These are phyloP conservation scores for Sylvilagus floridanus DNA, from an alignment of 2,797 vertebrate species.

Conservation along the genomic window DNA sequence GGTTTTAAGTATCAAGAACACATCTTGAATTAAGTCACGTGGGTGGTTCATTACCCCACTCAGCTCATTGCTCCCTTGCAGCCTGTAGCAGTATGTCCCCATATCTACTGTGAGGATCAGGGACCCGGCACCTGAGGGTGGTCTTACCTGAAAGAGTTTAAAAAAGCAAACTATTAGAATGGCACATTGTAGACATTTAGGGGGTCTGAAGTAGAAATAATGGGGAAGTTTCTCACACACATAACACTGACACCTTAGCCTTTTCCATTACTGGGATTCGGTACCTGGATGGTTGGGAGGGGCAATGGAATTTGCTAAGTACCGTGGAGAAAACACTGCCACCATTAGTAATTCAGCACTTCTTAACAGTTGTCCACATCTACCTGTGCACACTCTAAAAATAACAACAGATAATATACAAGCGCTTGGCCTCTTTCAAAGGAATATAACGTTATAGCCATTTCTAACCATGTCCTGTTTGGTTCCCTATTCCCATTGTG, in stretches of 20 bases:
- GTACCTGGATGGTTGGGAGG: too few relatives aligned
- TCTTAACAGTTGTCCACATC: slow-evolving; percentile 15
- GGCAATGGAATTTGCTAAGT: not conserved
- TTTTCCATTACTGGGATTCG: not conserved
- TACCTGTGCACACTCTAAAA: not conserved
- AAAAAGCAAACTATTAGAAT: not conserved
- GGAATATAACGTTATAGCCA: not conserved
- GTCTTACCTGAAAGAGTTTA: not conserved
- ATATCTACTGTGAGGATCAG: too few relatives aligned
- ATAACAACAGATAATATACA: slow-evolving; percentile 20
- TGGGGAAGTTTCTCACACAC: not conserved
- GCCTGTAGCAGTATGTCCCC: not conserved
- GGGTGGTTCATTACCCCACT: not conserved
- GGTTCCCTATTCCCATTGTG: not conserved
- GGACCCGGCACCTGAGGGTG: not conserved
- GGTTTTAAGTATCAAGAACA: not conserved
- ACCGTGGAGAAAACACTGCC: not conserved
- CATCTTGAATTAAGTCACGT: not conserved
- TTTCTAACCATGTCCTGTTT: not conserved
- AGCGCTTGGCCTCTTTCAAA: slow-evolving; percentile 28
- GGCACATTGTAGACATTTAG: slow-evolving; percentile 22
- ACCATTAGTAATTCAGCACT: not conserved
- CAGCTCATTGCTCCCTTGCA: not conserved
- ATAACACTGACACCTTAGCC: not conserved
- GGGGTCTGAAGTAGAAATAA: not conserved